These are phyloP conservation scores for Cepphus grylle DNA, from an alignment of 2,113 vertebrate species.

Conservation along the genomic window DNA sequence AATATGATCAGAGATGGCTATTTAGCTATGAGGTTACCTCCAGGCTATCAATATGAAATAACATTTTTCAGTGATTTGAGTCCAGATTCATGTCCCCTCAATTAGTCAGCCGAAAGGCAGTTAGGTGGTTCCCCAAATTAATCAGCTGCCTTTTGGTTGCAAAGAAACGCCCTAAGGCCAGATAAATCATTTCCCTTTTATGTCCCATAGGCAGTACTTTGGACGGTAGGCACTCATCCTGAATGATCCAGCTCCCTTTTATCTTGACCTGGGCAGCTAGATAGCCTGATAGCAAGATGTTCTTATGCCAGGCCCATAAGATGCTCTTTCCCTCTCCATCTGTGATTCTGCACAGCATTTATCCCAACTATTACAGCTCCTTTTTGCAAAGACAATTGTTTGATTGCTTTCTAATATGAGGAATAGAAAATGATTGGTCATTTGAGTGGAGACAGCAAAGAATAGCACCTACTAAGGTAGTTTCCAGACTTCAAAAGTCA, in stretches of 20 bases:
- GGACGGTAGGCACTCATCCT: not conserved
- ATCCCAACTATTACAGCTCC: not conserved
- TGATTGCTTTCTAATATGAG: not conserved
- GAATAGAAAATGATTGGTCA: not conserved
- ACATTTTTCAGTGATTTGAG: not conserved
- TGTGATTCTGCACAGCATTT: not conserved
- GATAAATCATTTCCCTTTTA: not conserved
- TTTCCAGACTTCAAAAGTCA: not conserved
- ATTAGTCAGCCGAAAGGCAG: not conserved
- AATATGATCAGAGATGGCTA: not conserved
- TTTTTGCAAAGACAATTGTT: not conserved
- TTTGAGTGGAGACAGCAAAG: not conserved
- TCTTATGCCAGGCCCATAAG: not conserved
- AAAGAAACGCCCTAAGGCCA: not conserved
- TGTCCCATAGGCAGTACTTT: not conserved
- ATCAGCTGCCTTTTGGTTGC: not conserved
- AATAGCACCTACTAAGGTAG: not conserved
- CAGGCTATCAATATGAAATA: not conserved
- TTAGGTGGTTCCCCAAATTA: not conserved
- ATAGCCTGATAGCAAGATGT: not conserved
- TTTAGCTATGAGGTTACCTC: not conserved
- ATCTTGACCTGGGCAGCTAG: not conserved
- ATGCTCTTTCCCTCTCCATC: not conserved
- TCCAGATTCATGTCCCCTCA: not conserved
- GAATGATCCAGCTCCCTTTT: not conserved